A percentile compares a stretch with the other conserved stretches of the same genome.
phyloP scores from a whole-genome alignment of 2,797 vertebrate species.

The Galago senegalensis region DNA sequence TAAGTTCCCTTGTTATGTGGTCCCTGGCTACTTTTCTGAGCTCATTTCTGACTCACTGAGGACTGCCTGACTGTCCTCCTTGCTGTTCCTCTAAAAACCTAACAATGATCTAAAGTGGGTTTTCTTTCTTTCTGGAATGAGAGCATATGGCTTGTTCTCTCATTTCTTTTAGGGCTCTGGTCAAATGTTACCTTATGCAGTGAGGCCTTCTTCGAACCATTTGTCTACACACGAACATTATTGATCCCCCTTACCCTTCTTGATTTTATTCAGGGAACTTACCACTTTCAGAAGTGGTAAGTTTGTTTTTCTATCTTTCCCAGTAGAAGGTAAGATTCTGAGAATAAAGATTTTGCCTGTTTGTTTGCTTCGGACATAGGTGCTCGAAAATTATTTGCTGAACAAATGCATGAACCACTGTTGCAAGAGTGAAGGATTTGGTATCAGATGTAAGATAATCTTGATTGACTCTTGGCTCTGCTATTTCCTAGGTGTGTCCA shows the following conservation, averaged over 20 bases:
- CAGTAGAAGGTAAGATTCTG: background rate
- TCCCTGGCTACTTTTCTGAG: background rate
- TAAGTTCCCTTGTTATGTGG: background rate
- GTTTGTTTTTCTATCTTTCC: background rate
- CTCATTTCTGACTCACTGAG: background rate
- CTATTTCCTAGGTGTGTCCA: slow-evolving; percentile 21
- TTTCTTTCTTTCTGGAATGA: background rate
- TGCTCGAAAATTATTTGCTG: slow-evolving; percentile 33
- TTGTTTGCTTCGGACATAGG: slow-evolving; percentile 24
- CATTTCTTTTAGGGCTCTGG: slow-evolving; percentile 17
- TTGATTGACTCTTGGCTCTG: slow-evolving; percentile 38
- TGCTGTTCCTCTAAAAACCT: slow-evolving; percentile 40
- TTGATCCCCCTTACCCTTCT: background rate
- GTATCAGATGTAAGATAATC: background rate
- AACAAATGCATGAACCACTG: background rate
- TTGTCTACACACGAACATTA: background rate
- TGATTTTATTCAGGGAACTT: background rate
- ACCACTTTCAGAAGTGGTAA: background rate
- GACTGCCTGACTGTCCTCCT: background rate
- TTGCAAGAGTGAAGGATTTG: background rate
- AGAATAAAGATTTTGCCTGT: background rate
- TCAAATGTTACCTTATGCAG: background rate
- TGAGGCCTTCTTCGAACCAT: background rate
- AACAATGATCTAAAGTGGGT: background rate
- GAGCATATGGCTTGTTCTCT: background rate